Evolutionary conservation across 2,888 invertebrate species (phyloP), one percentile per base, ranked within the genome.

Genomic region (Cinara cedri): DNA sequence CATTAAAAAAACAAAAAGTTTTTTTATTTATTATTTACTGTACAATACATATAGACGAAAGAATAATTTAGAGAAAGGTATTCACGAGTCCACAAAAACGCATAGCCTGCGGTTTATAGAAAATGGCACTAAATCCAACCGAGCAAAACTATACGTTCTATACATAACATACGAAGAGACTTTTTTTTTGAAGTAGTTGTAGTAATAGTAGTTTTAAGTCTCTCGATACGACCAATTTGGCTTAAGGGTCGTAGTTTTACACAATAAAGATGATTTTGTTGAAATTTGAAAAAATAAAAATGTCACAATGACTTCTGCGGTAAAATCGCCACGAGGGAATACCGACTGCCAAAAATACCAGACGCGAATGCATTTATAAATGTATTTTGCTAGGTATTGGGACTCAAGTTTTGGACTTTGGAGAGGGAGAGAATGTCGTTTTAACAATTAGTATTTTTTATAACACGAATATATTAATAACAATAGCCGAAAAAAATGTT

Each of bases 181-280:
- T 49, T 66, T 16, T 66, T 6, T 34, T 34, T 34, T 34, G 11
- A 6, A 16, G n/a, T 49, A 24, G n/a, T n/a, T n/a, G n/a, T n/a
- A n/a, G n/a, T n/a, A n/a, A n/a, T n/a, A n/a, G n/a, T n/a, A n/a
- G n/a, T n/a, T 66, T 66, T 13, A 1, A 24, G 16, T 46, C 10
- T 11, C 9, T 44, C 10, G 19, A 34, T 10, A 26, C 51, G 24
- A n/a, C 71, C 44, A 44, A 72, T 72, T 46, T 60, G 26, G 14
- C 26, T 46, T 26, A 24, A 24, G 24, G n/a, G 71, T 44, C n/a
- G n/a, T 44, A 44, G n/a, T 71, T 34, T 70, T 72, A 42, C n/a
- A 57, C 46, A 60, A 72, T 72, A 72, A 72, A 72, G 26, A 72
- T 46, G 13, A 60, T 72, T n/a, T 60, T 46, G 8, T 19, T 42